These are phyloP conservation scores for Amphiura filiformis DNA, from an alignment of 35 echinoderm and acorn worm genomes.

Conservation along the genomic window DNA sequence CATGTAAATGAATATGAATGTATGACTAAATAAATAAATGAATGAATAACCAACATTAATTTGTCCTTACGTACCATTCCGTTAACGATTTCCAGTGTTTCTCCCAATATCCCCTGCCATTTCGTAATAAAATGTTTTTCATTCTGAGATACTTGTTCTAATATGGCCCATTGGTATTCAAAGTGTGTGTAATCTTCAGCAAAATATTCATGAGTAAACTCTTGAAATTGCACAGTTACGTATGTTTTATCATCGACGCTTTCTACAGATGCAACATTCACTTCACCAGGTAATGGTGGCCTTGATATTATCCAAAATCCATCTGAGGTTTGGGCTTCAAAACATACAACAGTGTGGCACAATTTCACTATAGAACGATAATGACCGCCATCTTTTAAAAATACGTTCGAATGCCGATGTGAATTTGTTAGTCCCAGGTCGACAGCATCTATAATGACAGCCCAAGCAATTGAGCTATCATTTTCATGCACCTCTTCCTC, in stretches of 20 bases:
- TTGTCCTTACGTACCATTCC: neutral
- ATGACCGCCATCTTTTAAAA: neutral
- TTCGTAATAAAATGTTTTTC: neutral
- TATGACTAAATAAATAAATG: no score
- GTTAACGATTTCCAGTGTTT: neutral
- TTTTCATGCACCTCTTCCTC: neutral
- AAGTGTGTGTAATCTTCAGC: no score
- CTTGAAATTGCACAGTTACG: neutral
- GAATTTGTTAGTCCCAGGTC: neutral
- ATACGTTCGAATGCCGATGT: neutral
- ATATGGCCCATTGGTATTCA: neutral
- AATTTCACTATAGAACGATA: neutral
- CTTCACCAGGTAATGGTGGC: neutral
- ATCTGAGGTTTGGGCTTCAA: neutral
- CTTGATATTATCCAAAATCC: neutral
- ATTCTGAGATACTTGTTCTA: neutral
- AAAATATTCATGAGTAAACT: neutral
- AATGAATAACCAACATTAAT: no score
- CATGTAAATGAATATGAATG: neutral
- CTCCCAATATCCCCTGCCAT: neutral
- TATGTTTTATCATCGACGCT: neutral
- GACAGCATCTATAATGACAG: neutral
- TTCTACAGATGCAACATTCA: neutral
- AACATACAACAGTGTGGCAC: conserved; percentile 2
- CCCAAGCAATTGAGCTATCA: neutral